These are phyloP conservation scores for Ophthalmolycus amberensis DNA, from an alignment of 2,113 vertebrate genomes.

Conservation along the genomic window DNA sequence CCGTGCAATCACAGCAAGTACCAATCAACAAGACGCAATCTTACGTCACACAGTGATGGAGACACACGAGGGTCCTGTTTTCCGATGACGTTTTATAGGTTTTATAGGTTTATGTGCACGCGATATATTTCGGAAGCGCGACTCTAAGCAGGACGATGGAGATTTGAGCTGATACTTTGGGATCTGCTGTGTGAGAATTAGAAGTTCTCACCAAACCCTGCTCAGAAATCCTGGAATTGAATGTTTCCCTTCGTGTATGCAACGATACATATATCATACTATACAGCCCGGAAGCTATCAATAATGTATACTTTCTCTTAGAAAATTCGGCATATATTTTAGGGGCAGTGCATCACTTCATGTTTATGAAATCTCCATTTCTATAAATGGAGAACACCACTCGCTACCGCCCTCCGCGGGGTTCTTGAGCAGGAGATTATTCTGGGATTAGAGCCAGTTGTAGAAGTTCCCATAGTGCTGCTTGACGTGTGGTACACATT, in stretches of 20 bases:
- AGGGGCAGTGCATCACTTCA: not conserved
- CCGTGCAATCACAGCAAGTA: constrained; percentile 37
- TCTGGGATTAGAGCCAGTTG: constrained; percentile 22
- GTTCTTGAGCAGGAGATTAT: constrained; percentile 5
- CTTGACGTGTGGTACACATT: not conserved
- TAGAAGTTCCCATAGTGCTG: not conserved
- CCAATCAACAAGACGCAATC: constrained; percentile 29
- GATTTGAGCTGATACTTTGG: constrained; percentile 28
- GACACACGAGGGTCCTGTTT: constrained; percentile 12
- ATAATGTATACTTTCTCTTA: rapidly evolving
- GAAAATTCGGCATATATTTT: not conserved
- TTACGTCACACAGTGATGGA: constrained; percentile 46
- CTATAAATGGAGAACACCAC: not conserved
- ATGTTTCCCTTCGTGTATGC: not conserved
- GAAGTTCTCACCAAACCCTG: not conserved
- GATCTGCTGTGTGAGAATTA: not conserved
- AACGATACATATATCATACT: rapidly evolving
- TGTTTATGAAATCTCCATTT: not conserved
- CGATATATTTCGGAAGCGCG: not conserved
- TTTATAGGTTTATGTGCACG: not conserved
- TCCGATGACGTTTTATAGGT: not conserved
- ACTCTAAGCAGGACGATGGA: not conserved
- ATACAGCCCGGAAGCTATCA: rapidly evolving
- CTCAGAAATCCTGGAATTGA: not conserved
- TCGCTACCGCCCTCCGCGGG: constrained; percentile 12